Conservation (phyloP, 2,113 vertebrate genomes). For the Bucco capensis region DNA sequence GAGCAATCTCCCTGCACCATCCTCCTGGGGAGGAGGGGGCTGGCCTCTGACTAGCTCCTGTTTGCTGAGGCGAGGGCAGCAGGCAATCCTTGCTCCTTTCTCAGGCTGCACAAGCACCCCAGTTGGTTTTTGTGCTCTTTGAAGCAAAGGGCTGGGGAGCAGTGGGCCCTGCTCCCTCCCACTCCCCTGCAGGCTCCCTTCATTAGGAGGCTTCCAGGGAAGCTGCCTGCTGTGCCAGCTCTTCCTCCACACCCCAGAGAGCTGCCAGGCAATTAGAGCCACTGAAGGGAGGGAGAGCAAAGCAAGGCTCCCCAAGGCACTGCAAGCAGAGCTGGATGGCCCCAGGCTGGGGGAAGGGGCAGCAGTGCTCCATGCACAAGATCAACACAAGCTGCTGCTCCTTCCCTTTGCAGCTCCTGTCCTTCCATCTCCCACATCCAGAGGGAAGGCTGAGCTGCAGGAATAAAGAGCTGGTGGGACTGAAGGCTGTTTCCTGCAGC, state of each 20-base stretch:
- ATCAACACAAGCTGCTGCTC: background rate
- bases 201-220: background rate
- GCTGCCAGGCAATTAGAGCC: background rate
- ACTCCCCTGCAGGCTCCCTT: background rate
- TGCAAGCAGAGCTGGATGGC: too few relatives aligned
- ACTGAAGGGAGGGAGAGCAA: too few relatives aligned
- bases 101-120: background rate
- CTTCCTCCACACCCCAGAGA: background rate
- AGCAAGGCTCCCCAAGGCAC: too few relatives aligned
- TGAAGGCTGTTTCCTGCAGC: background rate
- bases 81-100: conserved; percentile 23
- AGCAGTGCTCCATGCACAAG: background rate
- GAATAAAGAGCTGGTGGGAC: background rate
- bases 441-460: background rate
- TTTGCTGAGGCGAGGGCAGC: background rate
- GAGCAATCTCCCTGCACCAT: background rate
- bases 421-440: background rate
- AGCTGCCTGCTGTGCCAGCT: background rate
- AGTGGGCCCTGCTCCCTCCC: background rate
- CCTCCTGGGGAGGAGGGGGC: background rate
- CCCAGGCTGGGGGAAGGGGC: fast-evolving
- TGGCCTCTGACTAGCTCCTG: background rate
- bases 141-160: background rate
- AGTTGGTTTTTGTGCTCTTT: conserved; percentile 1
- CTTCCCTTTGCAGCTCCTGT: background rate